Evolutionary conservation across 2,888 invertebrate genomes (phyloP), one percentile per base, ranked within the genome.

Genomic region (Spatulosminthurus flaviceps): DNA sequence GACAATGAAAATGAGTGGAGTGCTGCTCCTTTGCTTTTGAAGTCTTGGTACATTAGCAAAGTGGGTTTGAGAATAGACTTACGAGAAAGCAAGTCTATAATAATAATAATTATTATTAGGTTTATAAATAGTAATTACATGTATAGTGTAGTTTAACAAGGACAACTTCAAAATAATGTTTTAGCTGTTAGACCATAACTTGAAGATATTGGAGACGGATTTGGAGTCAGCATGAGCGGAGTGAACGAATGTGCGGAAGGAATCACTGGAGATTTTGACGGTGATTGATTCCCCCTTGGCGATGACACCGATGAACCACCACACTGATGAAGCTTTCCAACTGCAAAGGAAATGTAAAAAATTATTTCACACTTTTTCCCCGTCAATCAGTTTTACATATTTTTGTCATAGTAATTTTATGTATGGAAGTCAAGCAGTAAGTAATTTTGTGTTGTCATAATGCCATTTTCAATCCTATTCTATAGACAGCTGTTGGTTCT

Each of bases 141-240:
- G n/a, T n/a, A n/a, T n/a, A n/a, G n/a, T n/a, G n/a, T n/a, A n/a
- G n/a, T n/a, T n/a, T n/a, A n/a, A 51, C 66, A 66, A n/a, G 69
- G 73, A 70, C 66, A 78, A 66, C 83, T 81, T 85, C 85, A 85
- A 82, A 85, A 85, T 71, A 85, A 84, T 79, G 85, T 83, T 80
- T 85, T 85, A 60, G 85, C 84, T 60, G 83, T 81, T 73, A 85
- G 84, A 73, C 84, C 84, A 78, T 85, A 85, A 78, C 82, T 81
- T 66, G 85, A 83, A 29, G 85, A 84, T 73, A 85, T 84, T 41
- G 85, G 84, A 78, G 84, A 84, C 82, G 85, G 85, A 82, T 85
- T 85, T 67, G 84, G 85, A 78, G 85, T 85, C 81, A 85, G 77
- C 85, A 85, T 85, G 80, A 85, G 82, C 81, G 85, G 85, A 78